Evolutionary conservation across 2,113 vertebrate genomes (phyloP).

Genomic region (Calyptommatus sinebrachiatus): DNA sequence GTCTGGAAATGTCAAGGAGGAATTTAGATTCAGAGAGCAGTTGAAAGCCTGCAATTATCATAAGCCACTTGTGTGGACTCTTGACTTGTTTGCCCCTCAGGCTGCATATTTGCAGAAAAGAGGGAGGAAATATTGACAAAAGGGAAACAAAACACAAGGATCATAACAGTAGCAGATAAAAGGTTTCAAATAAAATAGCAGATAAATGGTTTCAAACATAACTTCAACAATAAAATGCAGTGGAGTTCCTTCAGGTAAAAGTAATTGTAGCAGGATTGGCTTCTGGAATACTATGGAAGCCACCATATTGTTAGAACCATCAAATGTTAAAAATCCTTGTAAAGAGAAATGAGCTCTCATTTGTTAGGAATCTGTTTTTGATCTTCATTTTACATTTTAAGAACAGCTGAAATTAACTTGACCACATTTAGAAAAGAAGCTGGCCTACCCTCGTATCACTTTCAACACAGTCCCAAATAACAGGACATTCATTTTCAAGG

Average conservation of each 20-base stretch:
- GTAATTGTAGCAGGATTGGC: neutral
- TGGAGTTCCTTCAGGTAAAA: conserved; percentile 36
- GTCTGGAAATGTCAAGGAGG: conserved; percentile 78
- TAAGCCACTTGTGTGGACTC: conserved; percentile 51
- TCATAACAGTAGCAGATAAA: conserved; percentile 9
- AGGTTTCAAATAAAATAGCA: conserved; percentile 25
- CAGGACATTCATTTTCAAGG: neutral
- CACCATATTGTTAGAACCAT: neutral
- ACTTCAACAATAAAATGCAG: conserved; percentile 21
- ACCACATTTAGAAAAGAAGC: too few species aligned
- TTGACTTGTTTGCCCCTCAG: conserved; percentile 32
- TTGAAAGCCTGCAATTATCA: conserved; percentile 67
- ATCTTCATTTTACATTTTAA: neutral
- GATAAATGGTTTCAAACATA: conserved; percentile 24
- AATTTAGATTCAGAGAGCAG: conserved; percentile 68
- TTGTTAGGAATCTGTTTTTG: neutral
- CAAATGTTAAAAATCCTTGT: too few species aligned
- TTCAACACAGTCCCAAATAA: neutral
- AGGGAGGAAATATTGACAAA: conserved; percentile 1
- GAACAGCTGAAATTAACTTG: neutral
- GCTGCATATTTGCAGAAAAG: neutral
- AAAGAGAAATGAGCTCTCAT: neutral
- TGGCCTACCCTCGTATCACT: neutral
- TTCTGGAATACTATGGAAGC: neutral
- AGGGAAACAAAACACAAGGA: conserved; percentile 36